Conservation (phyloP, 2,888 invertebrate species). For the Sarcophaga caerulescens region DNA sequence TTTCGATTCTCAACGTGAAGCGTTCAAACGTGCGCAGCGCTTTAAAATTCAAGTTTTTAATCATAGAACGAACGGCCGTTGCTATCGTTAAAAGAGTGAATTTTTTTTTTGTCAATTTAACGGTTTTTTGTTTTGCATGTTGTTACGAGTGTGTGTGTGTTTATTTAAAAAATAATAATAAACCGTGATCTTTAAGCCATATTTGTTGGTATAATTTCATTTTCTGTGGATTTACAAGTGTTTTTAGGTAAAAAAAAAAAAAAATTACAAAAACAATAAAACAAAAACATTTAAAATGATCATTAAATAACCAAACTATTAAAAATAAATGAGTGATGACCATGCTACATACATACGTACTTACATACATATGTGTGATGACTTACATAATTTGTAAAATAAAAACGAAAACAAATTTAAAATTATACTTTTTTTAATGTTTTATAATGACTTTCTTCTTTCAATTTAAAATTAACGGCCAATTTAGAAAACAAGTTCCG, state of each 20-base stretch:
- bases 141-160: too few relatives aligned
- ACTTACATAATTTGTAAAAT: background rate
- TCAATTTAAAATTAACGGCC: background rate
- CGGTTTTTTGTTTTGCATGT: conserved; percentile 32
- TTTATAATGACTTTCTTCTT: background rate
- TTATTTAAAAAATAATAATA: background rate
- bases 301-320: background rate
- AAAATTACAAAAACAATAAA: conserved; percentile 3
- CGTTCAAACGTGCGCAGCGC: conserved; percentile 69
- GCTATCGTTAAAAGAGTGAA: conserved; percentile 44
- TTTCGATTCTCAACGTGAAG: conserved; percentile 76
- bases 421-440: background rate
- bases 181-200: background rate
- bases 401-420: background rate
- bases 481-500: background rate
- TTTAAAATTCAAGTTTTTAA: conserved; percentile 23
- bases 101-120: conserved; percentile 42
- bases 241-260: conserved; percentile 41
- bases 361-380: too few relatives aligned
- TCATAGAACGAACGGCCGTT: background rate
- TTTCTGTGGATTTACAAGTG: conserved; percentile 6
- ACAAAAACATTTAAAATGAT: background rate
- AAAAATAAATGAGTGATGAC: background rate
- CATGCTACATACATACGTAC: too few relatives aligned
- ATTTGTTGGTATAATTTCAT: background rate